Conservation (phyloP, 1,140 invertebrate genomes). For the Maconellicoccus hirsutus region DNA sequence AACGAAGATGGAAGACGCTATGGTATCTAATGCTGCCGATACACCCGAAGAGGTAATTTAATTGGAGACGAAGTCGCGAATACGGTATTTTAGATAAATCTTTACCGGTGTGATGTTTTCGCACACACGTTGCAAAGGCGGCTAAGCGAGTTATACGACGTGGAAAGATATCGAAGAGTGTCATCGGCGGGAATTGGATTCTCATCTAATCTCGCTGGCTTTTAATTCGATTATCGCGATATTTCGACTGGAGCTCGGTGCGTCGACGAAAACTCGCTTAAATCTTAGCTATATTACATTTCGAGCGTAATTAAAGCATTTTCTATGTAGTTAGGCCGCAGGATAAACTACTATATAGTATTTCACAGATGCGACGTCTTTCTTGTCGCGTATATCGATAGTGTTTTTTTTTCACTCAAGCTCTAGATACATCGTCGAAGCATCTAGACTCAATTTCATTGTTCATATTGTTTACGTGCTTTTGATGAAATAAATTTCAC, state of each 20-base stretch:
- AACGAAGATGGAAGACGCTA: no score
- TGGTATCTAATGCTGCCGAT: no score
- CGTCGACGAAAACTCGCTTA: not conserved
- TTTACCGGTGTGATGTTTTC: not conserved
- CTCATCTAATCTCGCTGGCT: constrained; percentile 18
- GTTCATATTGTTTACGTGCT: no score
- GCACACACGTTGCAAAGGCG: not conserved
- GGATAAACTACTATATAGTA: not conserved
- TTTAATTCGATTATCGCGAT: constrained; percentile 22
- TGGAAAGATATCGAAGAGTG: not conserved
- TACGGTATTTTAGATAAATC: not conserved
- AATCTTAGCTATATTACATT: constrained; percentile 17
- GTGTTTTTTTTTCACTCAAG: no score
- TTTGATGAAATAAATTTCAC: no score
- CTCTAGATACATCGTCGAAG: no score
- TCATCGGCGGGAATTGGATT: constrained; percentile 21
- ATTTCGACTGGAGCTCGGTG: constrained; percentile 5
- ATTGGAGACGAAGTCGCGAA: not conserved
- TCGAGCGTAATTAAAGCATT: constrained; percentile 12
- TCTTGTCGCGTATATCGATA: no score
- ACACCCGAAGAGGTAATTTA: not conserved
- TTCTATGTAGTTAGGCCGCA: not conserved
- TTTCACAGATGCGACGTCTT: not conserved
- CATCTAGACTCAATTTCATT: no score
- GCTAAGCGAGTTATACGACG: not conserved